Percentiles rank a stretch among this genome's conserved stretches.
phyloP scores from a whole-genome alignment of 2,797 vertebrate species.

The Denticeps clupeoides region DNA sequence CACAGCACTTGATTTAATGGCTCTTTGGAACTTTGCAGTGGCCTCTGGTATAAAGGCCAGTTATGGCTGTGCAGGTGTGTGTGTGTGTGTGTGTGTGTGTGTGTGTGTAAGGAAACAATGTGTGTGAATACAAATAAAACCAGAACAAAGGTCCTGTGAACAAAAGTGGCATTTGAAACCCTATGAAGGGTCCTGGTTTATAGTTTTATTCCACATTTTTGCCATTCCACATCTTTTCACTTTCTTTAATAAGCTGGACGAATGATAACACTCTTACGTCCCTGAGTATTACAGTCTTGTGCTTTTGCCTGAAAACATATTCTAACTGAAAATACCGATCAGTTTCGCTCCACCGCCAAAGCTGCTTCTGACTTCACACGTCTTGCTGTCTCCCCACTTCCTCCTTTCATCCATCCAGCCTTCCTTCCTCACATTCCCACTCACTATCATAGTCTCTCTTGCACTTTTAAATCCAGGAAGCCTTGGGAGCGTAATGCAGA shows the following conservation, averaged over 20 bases:
- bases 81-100: too few relatives aligned
- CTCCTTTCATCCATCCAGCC: too few relatives aligned
- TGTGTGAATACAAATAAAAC: constrained; percentile 45
- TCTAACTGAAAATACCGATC: too few relatives aligned
- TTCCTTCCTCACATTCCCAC: constrained; percentile 17
- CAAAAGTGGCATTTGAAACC: constrained; percentile 16
- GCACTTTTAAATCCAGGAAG: constrained; percentile 29
- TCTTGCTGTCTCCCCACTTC: too few relatives aligned
- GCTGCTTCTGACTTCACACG: too few relatives aligned
- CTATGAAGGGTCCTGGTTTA: constrained; percentile 14
- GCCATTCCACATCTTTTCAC: not conserved
- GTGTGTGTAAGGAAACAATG: too few relatives aligned
- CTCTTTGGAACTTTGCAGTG: constrained; percentile 40
- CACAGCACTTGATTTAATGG: constrained; percentile 41
- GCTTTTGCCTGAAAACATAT: too few relatives aligned
- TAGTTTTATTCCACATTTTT: constrained; percentile 3
- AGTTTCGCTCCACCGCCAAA: too few relatives aligned
- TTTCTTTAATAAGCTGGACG: too few relatives aligned
- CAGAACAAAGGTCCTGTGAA: constrained; percentile 41
- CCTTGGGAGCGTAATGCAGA: constrained; percentile 47
- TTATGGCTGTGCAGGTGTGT: constrained; percentile 30
- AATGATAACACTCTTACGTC: too few relatives aligned
- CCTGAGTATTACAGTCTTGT: too few relatives aligned
- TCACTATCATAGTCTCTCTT: constrained; percentile 6
- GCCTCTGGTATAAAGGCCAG: constrained; percentile 29